phyloP scores from a whole-genome alignment of 2,888 invertebrate species.

The Furcula furcula region DNA sequence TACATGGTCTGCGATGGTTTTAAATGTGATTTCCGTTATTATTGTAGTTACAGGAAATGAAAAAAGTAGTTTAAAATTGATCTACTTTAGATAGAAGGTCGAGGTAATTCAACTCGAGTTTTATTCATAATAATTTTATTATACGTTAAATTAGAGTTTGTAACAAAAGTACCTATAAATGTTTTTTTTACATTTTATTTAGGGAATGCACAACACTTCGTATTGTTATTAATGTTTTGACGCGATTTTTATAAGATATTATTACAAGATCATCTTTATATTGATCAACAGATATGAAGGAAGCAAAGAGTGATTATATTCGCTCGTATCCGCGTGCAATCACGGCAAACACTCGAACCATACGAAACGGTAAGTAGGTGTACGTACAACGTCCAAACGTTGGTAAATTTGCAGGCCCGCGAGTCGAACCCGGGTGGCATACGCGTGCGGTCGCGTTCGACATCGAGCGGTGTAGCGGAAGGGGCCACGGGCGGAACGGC shows the following conservation, averaged over 20 bases:
- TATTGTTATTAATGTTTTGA: conserved; percentile 1
- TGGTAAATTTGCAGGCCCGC: conserved; percentile 50
- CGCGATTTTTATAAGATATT: conserved; percentile 24
- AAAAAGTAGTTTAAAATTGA: not conserved
- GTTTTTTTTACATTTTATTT: too few species aligned
- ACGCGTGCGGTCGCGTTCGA: conserved; percentile 66
- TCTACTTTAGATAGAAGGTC: not conserved
- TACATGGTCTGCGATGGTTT: too few species aligned
- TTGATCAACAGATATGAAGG: conserved; percentile 49
- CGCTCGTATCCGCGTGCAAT: conserved; percentile 40
- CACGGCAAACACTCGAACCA: conserved; percentile 32
- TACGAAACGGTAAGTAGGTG: conserved; percentile 37
- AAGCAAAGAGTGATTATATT: conserved; percentile 42
- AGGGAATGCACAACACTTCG: too few species aligned
- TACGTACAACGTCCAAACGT: conserved; percentile 34
- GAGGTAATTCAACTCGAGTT: not conserved
- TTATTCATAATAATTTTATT: too few species aligned
- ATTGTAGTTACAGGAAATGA: not conserved
- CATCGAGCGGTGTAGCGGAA: conserved; percentile 77
- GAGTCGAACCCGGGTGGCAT: conserved; percentile 48
- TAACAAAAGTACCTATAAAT: too few species aligned
- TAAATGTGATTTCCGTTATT: not conserved
- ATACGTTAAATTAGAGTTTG: too few species aligned
- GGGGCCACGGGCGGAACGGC: conserved; percentile 67
- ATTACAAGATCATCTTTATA: conserved; percentile 46